Conservation (phyloP, 2,113 vertebrate species). For the Nothobranchius furzeri region DNA sequence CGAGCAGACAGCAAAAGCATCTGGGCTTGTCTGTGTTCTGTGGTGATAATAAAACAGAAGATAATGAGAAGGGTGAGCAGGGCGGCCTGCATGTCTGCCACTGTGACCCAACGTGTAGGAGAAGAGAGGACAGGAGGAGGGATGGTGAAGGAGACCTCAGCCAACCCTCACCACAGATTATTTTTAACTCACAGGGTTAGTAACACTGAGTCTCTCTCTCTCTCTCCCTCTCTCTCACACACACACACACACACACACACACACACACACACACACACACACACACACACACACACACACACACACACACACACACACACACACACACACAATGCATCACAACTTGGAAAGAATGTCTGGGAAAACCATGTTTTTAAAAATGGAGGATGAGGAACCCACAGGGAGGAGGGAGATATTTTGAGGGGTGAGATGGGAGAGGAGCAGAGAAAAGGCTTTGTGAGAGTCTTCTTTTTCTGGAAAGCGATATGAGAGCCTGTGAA, state of each 20-base stretch:
- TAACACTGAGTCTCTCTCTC: conserved; percentile 24
- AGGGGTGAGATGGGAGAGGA: conserved; percentile 32
- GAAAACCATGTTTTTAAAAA: conserved; percentile 63
- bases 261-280: too few species aligned
- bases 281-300: too few species aligned
- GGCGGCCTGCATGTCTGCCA: conserved; percentile 25
- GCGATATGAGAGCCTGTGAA: too few species aligned
- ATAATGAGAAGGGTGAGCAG: conserved; percentile 22
- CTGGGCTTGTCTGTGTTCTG: conserved; percentile 17
- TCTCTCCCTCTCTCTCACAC: too few species aligned
- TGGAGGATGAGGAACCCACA: conserved; percentile 10
- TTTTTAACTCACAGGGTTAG: conserved; percentile 61
- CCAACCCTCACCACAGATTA: conserved; percentile 51
- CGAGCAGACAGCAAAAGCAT: conserved; percentile 27
- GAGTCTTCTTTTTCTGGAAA: too few species aligned
- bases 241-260: too few species aligned
- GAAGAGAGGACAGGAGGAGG: background rate
- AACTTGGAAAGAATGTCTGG: conserved; percentile 74
- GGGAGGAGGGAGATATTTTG: conserved; percentile 44
- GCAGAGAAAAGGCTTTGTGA: background rate
- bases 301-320: conserved; percentile 1
- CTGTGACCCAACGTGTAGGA: background rate
- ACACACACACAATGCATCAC: conserved; percentile 67
- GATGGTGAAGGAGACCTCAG: conserved; percentile 42
- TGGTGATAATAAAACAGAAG: conserved; percentile 23